phyloP scores from a whole-genome alignment of 1,140 invertebrate genomes.

The Eueides isabella region DNA sequence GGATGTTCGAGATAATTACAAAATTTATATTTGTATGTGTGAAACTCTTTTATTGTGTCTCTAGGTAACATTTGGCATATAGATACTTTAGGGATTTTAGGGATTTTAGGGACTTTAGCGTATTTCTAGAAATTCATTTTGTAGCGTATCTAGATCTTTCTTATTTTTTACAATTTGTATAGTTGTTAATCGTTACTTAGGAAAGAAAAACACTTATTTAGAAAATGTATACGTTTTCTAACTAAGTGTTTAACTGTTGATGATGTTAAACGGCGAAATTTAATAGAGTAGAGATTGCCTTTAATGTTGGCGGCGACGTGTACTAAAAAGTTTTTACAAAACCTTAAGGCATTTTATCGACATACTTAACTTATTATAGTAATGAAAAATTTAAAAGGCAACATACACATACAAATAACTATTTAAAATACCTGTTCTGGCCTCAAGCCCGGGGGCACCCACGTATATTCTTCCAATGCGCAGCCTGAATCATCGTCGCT shows the following conservation, averaged over 20 bases:
- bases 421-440: slow-evolving; percentile 93
- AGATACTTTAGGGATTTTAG: no score
- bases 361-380: neutral
- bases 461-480: slow-evolving; percentile 98
- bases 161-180: no score
- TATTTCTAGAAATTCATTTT: no score
- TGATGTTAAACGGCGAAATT: no score
- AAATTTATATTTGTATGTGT: neutral
- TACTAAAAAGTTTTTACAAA: neutral
- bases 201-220: no score
- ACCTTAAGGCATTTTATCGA: neutral
- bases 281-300: no score
- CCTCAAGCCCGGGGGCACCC: slow-evolving; percentile 97
- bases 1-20: neutral
- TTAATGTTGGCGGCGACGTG: neutral
- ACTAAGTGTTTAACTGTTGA: no score
- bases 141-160: no score
- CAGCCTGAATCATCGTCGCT: slow-evolving; percentile 98
- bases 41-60: neutral
- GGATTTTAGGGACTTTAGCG: no score
- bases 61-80: no score
- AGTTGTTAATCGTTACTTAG: no score
- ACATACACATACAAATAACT: neutral
- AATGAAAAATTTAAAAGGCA: neutral
- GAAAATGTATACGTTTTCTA: no score